Evolutionary conservation across 2,797 vertebrate genomes (phyloP).

Genomic region (Etheostoma nigrum): DNA sequence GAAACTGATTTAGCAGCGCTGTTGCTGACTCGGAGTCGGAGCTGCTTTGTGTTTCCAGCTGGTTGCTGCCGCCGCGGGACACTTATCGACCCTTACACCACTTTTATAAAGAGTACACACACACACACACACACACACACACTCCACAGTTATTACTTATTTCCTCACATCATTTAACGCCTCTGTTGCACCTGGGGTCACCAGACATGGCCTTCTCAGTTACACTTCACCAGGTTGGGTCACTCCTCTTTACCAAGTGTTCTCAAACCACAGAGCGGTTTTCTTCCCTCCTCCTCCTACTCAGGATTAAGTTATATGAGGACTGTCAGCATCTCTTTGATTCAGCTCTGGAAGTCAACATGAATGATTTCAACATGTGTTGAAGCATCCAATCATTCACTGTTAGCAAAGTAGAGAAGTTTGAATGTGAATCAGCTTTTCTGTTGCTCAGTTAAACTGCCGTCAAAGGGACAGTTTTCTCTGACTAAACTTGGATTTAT

Average conservation of each 20-base stretch:
- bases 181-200: slow-evolving; percentile 68
- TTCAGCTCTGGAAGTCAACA: slow-evolving; percentile 66
- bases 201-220: slow-evolving; percentile 75
- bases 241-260: slow-evolving; percentile 27
- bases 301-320: slow-evolving; percentile 80
- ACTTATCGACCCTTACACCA: slow-evolving; percentile 61
- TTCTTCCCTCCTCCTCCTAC: slow-evolving; percentile 73
- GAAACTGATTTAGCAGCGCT: slow-evolving; percentile 28
- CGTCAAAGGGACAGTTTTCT: too few species aligned
- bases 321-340: slow-evolving; percentile 81
- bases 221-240: slow-evolving; percentile 70
- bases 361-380: slow-evolving; percentile 73
- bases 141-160: slow-evolving; percentile 62
- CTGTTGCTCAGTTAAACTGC: too few species aligned
- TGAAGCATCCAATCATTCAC: slow-evolving; percentile 55
- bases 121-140: slow-evolving; percentile 34
- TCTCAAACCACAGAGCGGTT: slow-evolving; percentile 61
- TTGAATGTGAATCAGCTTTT: slow-evolving; percentile 26
- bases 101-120: slow-evolving; percentile 41
- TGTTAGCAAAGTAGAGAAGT: slow-evolving; percentile 53
- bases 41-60: slow-evolving; percentile 60
- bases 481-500: not conserved
- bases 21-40: slow-evolving; percentile 7
- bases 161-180: slow-evolving; percentile 76
- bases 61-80: slow-evolving; percentile 46